phyloP scores from a whole-genome alignment of 2,113 vertebrate species.

The Paralichthys olivaceus region DNA sequence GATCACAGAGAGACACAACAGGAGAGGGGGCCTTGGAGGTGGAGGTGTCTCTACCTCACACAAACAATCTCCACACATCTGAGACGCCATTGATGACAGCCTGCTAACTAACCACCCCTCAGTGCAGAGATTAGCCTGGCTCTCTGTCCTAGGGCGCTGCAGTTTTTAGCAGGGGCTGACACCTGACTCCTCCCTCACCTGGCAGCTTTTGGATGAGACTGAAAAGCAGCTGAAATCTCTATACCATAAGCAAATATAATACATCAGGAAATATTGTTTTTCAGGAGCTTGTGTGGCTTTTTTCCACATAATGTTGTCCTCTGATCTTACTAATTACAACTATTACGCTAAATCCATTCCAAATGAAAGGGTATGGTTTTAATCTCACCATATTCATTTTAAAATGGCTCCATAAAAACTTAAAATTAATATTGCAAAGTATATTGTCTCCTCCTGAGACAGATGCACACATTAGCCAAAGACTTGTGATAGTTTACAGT shows the following conservation, averaged over 20 bases:
- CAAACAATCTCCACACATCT: slow-evolving; percentile 73
- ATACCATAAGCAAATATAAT: not conserved
- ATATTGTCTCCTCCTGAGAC: slow-evolving; percentile 66
- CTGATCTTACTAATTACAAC: slow-evolving; percentile 54
- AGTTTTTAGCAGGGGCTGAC: slow-evolving; percentile 27
- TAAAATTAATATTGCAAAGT: slow-evolving; percentile 51
- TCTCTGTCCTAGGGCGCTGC: slow-evolving; percentile 31
- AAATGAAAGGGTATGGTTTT: slow-evolving; percentile 56
- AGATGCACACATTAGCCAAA: slow-evolving; percentile 51
- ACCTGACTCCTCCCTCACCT: slow-evolving; percentile 43
- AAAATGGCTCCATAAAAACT: slow-evolving; percentile 51
- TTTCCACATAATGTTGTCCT: not conserved
- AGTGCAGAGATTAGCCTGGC: slow-evolving; percentile 53
- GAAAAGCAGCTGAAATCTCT: slow-evolving; percentile 24
- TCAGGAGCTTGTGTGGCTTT: slow-evolving; percentile 7
- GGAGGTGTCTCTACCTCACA: slow-evolving; percentile 90
- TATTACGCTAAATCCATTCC: slow-evolving; percentile 51
- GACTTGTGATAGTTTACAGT: slow-evolving; percentile 76
- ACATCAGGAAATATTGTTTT: slow-evolving; percentile 19
- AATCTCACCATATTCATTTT: slow-evolving; percentile 51
- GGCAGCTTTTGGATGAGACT: slow-evolving; percentile 28
- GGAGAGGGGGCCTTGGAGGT: slow-evolving; percentile 86
- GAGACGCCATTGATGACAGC: slow-evolving; percentile 52
- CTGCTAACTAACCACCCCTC: slow-evolving; percentile 55
- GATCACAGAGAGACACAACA: slow-evolving; percentile 94